Evolutionary conservation across 1,140 invertebrate genomes (phyloP).

Genomic region (Drosophila cardini): DNA sequence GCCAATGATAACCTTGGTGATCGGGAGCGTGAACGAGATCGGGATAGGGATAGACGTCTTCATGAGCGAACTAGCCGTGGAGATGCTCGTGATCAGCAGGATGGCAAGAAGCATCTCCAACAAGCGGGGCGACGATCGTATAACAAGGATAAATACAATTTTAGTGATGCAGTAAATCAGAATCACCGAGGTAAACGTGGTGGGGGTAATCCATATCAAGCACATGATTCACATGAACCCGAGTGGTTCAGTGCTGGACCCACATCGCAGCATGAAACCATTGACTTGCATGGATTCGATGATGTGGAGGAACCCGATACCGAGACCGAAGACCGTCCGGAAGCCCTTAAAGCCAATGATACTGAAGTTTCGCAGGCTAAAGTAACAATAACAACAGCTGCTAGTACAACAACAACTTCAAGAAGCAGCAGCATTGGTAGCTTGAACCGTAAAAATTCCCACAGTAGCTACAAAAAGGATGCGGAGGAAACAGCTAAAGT

Average conservation of each 20-base stretch:
- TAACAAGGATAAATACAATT: conserved; percentile 60
- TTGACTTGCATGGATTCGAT: conserved; percentile 96
- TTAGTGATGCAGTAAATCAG: conserved; percentile 17
- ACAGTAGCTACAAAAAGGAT: conserved; percentile 25
- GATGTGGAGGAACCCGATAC: conserved; percentile 86
- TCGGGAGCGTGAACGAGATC: conserved; percentile 20
- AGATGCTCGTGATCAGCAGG: conserved; percentile 30
- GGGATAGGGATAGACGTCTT: conserved; percentile 37
- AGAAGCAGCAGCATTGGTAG: conserved; percentile 49
- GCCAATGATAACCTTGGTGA: conserved; percentile 18
- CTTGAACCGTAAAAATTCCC: conserved; percentile 30
- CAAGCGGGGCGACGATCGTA: conserved; percentile 38
- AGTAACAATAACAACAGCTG: conserved; percentile 62
- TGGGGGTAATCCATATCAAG: conserved; percentile 84
- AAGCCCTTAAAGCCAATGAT: conserved; percentile 38
- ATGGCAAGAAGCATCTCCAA: conserved; percentile 35
- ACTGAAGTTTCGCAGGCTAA: conserved; percentile 1
- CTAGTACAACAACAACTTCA: neutral
- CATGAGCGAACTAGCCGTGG: conserved; percentile 4
- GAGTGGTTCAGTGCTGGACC: conserved; percentile 94
- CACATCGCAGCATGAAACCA: conserved; percentile 95
- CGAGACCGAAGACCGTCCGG: conserved; percentile 38
- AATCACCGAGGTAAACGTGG: conserved; percentile 64
- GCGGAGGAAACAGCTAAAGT: neutral
- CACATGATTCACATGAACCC: conserved; percentile 86